A percentile compares a stretch with the other conserved stretches of the same genome.
phyloP scores from a whole-genome alignment of 2,797 vertebrate genomes.

The Hyperoplus immaculatus region DNA sequence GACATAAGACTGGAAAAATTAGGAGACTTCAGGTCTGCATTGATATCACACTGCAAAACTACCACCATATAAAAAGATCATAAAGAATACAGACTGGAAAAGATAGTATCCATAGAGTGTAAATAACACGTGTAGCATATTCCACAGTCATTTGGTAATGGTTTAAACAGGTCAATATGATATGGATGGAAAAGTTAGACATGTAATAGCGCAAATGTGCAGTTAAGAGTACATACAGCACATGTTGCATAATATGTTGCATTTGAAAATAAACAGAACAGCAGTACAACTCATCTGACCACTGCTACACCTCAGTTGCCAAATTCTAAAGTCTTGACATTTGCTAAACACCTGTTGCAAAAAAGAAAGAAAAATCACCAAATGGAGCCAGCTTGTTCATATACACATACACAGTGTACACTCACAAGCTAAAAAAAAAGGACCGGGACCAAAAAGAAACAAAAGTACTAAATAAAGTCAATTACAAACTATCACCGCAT shows the following conservation, averaged over 20 bases:
- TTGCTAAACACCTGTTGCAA: background rate
- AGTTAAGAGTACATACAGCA: background rate
- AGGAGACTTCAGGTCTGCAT: background rate
- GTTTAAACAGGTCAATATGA: conserved; percentile 1
- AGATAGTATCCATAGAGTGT: background rate
- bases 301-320: background rate
- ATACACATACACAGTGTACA: background rate
- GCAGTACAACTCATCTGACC: background rate
- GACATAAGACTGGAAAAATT: conserved; percentile 4
- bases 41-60: background rate
- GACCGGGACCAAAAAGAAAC: background rate
- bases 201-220: conserved; percentile 24
- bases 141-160: conserved; percentile 4
- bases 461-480: background rate
- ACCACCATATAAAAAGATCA: conserved; percentile 1
- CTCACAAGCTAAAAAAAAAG: background rate
- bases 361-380: conserved; percentile 19
- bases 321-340: conserved; percentile 1
- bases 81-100: background rate
- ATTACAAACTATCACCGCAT: conserved; percentile 4
- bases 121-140: background rate
- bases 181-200: conserved; percentile 35
- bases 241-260: background rate
- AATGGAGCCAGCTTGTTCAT: conserved; percentile 12
- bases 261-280: background rate